phyloP scores from a whole-genome alignment of 2,113 vertebrate genomes.

The Sander lucioperca region DNA sequence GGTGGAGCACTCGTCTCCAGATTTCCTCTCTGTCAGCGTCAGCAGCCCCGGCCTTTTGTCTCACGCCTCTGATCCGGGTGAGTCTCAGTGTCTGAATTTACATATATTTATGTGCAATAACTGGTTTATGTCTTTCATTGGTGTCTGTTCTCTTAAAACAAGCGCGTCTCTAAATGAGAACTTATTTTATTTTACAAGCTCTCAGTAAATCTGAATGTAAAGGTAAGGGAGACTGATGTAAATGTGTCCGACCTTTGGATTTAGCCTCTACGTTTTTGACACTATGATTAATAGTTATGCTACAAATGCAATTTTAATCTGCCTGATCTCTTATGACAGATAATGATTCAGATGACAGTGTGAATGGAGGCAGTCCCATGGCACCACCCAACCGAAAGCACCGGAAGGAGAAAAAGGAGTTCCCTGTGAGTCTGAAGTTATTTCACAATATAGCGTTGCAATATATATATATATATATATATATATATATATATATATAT shows the following conservation, averaged over 20 bases:
- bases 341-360: constrained; percentile 86
- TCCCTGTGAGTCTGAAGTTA: constrained; percentile 87
- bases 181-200: constrained; percentile 66
- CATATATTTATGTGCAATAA: too few species aligned
- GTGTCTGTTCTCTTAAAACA: neutral
- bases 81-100: neutral
- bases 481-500: constrained; percentile 14
- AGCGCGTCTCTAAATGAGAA: constrained; percentile 8
- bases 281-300: neutral
- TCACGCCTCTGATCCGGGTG: constrained; percentile 79
- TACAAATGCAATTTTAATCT: neutral
- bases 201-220: constrained; percentile 64
- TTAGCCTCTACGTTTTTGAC: neutral
- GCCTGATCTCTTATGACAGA: constrained; percentile 61
- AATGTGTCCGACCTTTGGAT: constrained; percentile 1
- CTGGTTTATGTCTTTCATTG: neutral
- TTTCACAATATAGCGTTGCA: neutral
- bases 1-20: constrained; percentile 77
- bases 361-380: constrained; percentile 86
- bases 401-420: constrained; percentile 94
- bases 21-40: constrained; percentile 88
- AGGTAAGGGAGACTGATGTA: constrained; percentile 65
- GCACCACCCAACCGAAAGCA: constrained; percentile 87
- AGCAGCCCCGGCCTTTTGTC: constrained; percentile 88
- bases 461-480: constrained; percentile 17